Percentiles rank a stretch among this genome's conserved stretches.
phyloP scores from a whole-genome alignment of 2,888 invertebrate species.

The Apamea monoglypha region DNA sequence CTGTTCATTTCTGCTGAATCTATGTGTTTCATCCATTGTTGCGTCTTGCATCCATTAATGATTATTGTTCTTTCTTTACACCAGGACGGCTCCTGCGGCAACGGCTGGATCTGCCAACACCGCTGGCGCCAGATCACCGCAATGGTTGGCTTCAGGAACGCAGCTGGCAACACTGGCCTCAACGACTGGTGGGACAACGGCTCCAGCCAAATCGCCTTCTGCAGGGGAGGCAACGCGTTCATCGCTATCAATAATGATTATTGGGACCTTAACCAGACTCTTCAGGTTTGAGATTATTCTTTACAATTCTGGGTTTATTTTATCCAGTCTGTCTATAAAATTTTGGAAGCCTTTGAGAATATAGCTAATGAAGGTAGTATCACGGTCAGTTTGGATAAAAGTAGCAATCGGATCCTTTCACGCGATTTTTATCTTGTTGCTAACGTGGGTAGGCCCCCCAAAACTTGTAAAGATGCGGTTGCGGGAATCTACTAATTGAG shows the following conservation, averaged over 20 bases:
- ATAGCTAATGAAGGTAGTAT: background rate
- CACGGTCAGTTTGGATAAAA: background rate
- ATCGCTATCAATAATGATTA: conserved; percentile 91
- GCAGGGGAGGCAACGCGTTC: conserved; percentile 90
- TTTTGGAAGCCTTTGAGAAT: background rate
- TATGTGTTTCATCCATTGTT: background rate
- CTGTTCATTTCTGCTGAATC: background rate
- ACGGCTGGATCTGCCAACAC: conserved; percentile 95
- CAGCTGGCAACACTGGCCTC: conserved; percentile 88
- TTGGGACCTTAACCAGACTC: conserved; percentile 85
- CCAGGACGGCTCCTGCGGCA: conserved; percentile 89
- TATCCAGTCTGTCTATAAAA: background rate
- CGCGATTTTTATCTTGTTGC: background rate
- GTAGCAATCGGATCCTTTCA: background rate
- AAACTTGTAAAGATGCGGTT: background rate
- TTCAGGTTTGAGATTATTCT: conserved; percentile 82
- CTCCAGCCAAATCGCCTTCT: conserved; percentile 94
- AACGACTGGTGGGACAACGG: conserved; percentile 94
- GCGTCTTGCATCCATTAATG: background rate
- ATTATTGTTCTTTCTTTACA: background rate
- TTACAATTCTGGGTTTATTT: background rate
- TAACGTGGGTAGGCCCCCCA: background rate
- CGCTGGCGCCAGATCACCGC: conserved; percentile 94
- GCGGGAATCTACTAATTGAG: background rate
- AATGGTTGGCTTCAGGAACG: conserved; percentile 93